These are phyloP conservation scores for Corvus cornix DNA, from an alignment of 2,113 vertebrate species.

Conservation along the genomic window DNA sequence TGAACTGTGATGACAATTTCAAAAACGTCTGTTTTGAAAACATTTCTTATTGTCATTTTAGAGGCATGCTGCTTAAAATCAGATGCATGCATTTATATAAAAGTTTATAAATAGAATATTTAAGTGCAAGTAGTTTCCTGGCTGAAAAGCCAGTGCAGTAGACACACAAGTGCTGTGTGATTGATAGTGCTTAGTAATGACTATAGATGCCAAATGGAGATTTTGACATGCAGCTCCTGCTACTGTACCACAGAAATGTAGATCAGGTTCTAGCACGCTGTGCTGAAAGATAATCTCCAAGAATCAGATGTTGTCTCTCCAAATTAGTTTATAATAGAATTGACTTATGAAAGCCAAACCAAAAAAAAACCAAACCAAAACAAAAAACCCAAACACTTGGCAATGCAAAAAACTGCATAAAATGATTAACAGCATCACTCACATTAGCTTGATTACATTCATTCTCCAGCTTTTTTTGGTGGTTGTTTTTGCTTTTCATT, in stretches of 20 bases:
- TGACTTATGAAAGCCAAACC: neutral
- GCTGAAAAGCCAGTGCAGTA: neutral
- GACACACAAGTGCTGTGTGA: neutral
- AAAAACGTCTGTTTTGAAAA: neutral
- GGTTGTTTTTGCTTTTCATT: neutral
- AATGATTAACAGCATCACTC: neutral
- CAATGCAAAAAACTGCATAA: neutral
- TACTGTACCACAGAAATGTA: neutral
- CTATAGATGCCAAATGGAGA: neutral
- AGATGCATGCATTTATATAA: neutral
- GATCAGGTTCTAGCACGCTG: neutral
- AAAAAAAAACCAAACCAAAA: no score
- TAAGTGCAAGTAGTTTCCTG: neutral
- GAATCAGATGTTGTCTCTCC: neutral
- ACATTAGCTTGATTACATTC: neutral
- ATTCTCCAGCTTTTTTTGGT: neutral
- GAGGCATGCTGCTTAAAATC: neutral
- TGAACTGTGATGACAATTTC: neutral
- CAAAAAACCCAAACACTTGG: neutral
- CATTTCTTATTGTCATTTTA: neutral
- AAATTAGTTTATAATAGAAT: neutral
- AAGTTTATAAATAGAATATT: neutral
- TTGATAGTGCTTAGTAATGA: neutral
- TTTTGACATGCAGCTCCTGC: neutral
- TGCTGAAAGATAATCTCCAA: neutral